Evolutionary conservation across 2,888 invertebrate genomes (phyloP), one percentile per base, ranked within the genome.

Genomic region (Eupithecia abbreviata): DNA sequence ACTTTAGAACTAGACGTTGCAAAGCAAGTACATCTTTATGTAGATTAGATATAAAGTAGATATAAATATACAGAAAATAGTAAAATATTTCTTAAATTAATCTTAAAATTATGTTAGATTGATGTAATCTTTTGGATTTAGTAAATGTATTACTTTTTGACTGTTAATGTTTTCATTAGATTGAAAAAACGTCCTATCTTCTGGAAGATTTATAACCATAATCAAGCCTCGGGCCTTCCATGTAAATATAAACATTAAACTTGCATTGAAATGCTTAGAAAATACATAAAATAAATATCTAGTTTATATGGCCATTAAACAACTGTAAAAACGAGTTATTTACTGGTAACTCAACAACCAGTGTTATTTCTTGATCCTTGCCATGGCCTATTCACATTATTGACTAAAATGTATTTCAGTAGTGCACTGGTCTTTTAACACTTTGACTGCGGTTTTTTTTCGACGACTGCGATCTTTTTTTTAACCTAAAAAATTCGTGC

Each of bases 1-100:
- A 87, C 92, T 93, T 92, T 94, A 93, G 93, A 88, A 83, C 91
- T 93, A 93, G 92, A 90, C 49, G 89, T 92, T 93, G 93, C 92
- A 90, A 92, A 90, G 90, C 91, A 93, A 86, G 85, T 86, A 90
- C 87, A 91, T 90, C 89, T 90, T 90, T 90, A 90, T 87, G 90
- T 93, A 92, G 92, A 87, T 89, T 93, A 93, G 92, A 87, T 76
- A 86, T 91, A 90, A 90, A 87, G 82, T 87, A 87, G 84, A 74
- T 80, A 78, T 83, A 81, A 83, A 74, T 82, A 82, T 81, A 80
- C 79, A 83, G 81, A 79, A 80, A 80, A 80, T 80, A 82, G 82
- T 76, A 71, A 78, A 80, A 80, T 80, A 77, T 82, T 79, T 82
- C 79, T 80, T 79, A 82, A 76, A 76, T 76, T 77, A 80, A 80